A percentile compares a stretch with the other conserved stretches of the same genome.
phyloP scores from a whole-genome alignment of 2,113 vertebrate genomes.

The Guaruba guarouba region DNA sequence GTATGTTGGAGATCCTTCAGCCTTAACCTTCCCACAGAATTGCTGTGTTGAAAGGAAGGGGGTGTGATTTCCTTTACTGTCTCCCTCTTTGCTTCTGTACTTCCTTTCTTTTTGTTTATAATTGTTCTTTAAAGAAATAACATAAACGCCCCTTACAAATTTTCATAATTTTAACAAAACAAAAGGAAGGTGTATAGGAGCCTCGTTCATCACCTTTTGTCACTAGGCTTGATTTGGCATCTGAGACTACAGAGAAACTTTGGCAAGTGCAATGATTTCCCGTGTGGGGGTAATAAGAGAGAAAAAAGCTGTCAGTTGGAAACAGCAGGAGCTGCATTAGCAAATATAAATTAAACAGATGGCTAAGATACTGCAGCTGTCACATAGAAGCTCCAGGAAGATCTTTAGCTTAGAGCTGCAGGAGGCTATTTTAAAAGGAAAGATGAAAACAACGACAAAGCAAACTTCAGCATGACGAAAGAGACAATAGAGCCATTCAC shows the following conservation, averaged over 20 bases:
- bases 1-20: not conserved
- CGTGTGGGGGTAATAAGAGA: conserved; percentile 59
- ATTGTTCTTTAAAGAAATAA: not conserved
- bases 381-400: conserved; percentile 42
- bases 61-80: not conserved
- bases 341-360: conserved; percentile 72
- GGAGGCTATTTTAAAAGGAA: conserved; percentile 43
- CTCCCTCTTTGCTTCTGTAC: not conserved
- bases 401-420: conserved; percentile 51
- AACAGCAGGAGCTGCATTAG: conserved; percentile 70
- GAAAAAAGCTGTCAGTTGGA: conserved; percentile 63
- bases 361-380: conserved; percentile 68
- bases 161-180: not conserved
- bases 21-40: not conserved
- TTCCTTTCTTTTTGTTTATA: not conserved
- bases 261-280: conserved; percentile 56
- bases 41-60: not conserved
- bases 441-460: conserved; percentile 38
- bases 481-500: not conserved
- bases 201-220: conserved; percentile 55
- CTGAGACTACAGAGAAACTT: conserved; percentile 55
- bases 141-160: not conserved
- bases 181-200: not conserved
- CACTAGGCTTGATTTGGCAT: conserved; percentile 46
- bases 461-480: not conserved